Evolutionary conservation across 2,888 invertebrate genomes (phyloP).

Genomic region (Dusona sp.): DNA sequence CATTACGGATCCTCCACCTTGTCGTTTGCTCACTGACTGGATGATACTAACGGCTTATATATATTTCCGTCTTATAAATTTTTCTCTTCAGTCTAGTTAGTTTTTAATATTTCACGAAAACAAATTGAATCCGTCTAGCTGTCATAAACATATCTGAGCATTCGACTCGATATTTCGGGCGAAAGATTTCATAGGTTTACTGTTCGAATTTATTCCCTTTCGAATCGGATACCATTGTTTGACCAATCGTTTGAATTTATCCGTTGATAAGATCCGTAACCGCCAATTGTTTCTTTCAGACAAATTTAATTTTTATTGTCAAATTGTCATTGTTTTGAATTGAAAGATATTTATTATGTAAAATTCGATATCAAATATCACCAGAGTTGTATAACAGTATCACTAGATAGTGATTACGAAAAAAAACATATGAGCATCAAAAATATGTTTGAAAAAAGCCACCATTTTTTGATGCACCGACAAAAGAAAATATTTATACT

Average conservation of each 20-base stretch:
- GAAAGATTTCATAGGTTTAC: slow-evolving; percentile 11
- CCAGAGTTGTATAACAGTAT: too few species aligned
- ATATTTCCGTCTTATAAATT: slow-evolving; percentile 21
- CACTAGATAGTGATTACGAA: too few species aligned
- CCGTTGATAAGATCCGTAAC: too few species aligned
- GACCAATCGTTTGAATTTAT: neutral
- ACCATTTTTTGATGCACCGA: too few species aligned
- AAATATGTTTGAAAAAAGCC: too few species aligned
- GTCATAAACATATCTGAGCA: slow-evolving; percentile 7
- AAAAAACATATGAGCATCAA: too few species aligned
- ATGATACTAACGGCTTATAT: slow-evolving; percentile 60
- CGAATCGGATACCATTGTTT: neutral
- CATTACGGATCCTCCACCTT: slow-evolving; percentile 10
- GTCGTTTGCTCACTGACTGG: slow-evolving; percentile 46
- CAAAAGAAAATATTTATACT: too few species aligned
- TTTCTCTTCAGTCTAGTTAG: slow-evolving; percentile 20
- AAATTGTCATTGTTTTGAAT: too few species aligned
- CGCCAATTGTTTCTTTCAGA: too few species aligned
- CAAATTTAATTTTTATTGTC: too few species aligned
- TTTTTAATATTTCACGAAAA: slow-evolving; percentile 18
- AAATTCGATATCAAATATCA: too few species aligned
- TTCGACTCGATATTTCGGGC: slow-evolving; percentile 14
- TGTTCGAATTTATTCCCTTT: neutral
- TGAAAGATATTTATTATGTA: too few species aligned
- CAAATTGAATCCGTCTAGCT: neutral